Evolutionary conservation across 1,140 invertebrate species (phyloP).

Genomic region (Battus philenor): DNA sequence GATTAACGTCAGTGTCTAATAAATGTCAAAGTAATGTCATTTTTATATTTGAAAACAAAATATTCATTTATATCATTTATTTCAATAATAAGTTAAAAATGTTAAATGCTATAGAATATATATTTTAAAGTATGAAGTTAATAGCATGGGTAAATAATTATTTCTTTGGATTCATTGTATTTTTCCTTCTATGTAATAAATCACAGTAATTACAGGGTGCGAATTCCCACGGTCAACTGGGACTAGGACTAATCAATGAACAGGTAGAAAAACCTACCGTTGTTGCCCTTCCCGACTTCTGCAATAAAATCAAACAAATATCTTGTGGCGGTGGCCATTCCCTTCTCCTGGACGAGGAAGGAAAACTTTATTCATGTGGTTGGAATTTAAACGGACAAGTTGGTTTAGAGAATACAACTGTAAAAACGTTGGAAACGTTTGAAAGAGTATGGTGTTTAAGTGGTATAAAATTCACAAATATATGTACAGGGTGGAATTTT

Average conservation of each 20-base stretch:
- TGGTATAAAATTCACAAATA: conserved; percentile 76
- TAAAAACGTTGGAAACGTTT: conserved; percentile 72
- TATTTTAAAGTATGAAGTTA: conserved; percentile 21
- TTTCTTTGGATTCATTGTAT: conserved; percentile 4
- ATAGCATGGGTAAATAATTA: conserved; percentile 44
- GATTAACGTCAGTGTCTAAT: too few relatives aligned
- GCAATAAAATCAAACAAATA: conserved; percentile 77
- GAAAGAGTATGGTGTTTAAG: conserved; percentile 75
- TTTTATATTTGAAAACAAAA: too few relatives aligned
- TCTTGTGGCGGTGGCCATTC: conserved; percentile 87
- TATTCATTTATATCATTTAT: too few relatives aligned
- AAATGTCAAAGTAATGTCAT: too few relatives aligned
- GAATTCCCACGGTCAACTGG: conserved; percentile 90
- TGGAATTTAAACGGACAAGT: conserved; percentile 91
- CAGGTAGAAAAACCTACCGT: conserved; percentile 79
- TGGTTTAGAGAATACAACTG: conserved; percentile 68
- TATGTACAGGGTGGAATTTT: conserved; percentile 85
- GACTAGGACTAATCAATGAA: conserved; percentile 81
- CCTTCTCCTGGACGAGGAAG: conserved; percentile 80
- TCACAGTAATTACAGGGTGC: conserved; percentile 79
- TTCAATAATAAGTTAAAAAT: too few relatives aligned
- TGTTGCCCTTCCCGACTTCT: conserved; percentile 69
- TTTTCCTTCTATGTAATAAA: conserved; percentile 4
- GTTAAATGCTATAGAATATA: too few relatives aligned
- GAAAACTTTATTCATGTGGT: conserved; percentile 88